Base-by-base conservation (phyloP, 53 echinoderm and acorn worm genomes). In the Paelopatides confundens region DNA sequence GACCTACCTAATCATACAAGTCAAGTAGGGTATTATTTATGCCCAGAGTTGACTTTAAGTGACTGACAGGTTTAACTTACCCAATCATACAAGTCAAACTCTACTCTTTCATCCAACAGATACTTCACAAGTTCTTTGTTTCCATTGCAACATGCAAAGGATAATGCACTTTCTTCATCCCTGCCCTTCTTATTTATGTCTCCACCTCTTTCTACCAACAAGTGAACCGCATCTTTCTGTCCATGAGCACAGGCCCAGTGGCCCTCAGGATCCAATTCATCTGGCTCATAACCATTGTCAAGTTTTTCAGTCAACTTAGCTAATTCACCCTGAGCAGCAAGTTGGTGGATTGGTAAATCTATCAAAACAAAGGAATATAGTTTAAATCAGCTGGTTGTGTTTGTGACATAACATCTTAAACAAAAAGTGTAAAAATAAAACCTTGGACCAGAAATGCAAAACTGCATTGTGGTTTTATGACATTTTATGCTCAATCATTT, bases 271-370 rank as follows among this genome's bases (percentile, higher is more conserved):
- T 96, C 96, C 3, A 40, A 51, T 66, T 92, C 91, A 34, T 94
- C 92, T 4, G 92, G 63, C 49, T 94, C 92, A 12, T 76, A 43
- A 13, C 93, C 94, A 31, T 89, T 53, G 35, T 93, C 91, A 12
- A 96, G 78, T 46, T 92, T 96, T 36, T 94, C 96, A 24, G 86
- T 46, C 29, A 96, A 43, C 36, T 85, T 68, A 9, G 92, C 86
- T 66, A 90, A 66, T 88, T 98, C 98, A 0, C 98, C 98, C 65
- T 98, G 98, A 21, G 98, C 98, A 66, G 98, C 95, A 27, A 98
- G 85, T 85, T 98, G 98, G 33, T 98, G 98, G n/a, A 95, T 86
- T 7, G 90, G 90, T 86, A 94, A 86, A 53, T 98, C 98, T 43
- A 85, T 74, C 77, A 66, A 4, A 39, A 78, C 14, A 2, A 65